Evolutionary conservation across 2,797 vertebrate species (phyloP), one percentile per base, ranked within the genome.

Genomic region (Trichosurus vulpecula): DNA sequence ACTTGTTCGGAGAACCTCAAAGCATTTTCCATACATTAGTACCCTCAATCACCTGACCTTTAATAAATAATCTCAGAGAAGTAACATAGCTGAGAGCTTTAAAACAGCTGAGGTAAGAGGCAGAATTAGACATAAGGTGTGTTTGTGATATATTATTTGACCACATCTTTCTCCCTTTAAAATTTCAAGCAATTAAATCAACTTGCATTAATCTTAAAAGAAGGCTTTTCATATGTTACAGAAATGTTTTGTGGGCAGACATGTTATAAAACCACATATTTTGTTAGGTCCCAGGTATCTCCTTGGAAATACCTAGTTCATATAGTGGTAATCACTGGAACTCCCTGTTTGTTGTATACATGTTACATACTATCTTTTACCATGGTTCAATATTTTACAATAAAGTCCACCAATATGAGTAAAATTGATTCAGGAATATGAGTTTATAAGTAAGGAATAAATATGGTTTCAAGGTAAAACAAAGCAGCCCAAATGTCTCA

Each of bases 391-490:
- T 35, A 81, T 81, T 1, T 81, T 27, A 90, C 8, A 52, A 52
- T 90, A 53, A 54, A 90, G 52, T 90, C 0, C 29, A 90, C 47
- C 30, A 90, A 90, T 90, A 3, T 52, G 29, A 0, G 31, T 6
- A 93, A 51, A n/a, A 87, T 29, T 66, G 2, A 90, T 4, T 54
- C 52, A 90, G 25, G 92, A 95, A 89, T 22, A 0, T 51, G 54
- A 54, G 19, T 10, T 94, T 94, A 90, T 91, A 91, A 93, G 11
- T 16, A 16, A 90, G 2, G 6, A 93, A 93, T n/a, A 93, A 96
- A 93, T 35, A 54, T 25, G 89, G 57, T 93, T 13, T 22, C 19
- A 52, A 55, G 11, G 12, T 47, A 53, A 51, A 92, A 95, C 92
- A 19, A 93, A 93, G 30, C 53, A 55, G 27, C 54, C 51, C 93